Evolutionary conservation across 2,888 invertebrate species (phyloP), one percentile per base, ranked within the genome.

Genomic region (Meghimatium bilineatum): DNA sequence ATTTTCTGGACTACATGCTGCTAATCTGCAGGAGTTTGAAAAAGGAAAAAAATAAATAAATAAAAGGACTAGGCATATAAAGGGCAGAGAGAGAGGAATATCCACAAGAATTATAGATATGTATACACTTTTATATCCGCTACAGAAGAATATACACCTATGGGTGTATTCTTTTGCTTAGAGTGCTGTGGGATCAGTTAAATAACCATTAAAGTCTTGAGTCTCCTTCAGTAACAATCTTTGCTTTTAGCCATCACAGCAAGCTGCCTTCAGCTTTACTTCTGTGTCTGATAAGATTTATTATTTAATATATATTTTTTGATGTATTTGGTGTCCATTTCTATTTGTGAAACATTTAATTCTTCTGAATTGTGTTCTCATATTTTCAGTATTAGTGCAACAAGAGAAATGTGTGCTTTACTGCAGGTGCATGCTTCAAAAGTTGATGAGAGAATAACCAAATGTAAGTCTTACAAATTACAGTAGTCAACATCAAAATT

Each of bases 381-480:
- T 83, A 12, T 36, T 87, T 88, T 29, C 79, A 92, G 92, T 80
- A 89, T 92, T 49, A 85, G 88, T 81, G 88, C 90, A 32, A 91
- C 91, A 29, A 88, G 91, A 85, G 89, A 90, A 32, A 86, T 92
- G 85, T 91, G 91, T 83, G 89, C 88, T 75, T 86, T 90, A 32
- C 85, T 92, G 66, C 91, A 92, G 82, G 88, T 88, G 38, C 91
- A 91, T 84, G 87, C 90, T 49, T 83, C 89, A n/a, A 90, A 88
- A 72, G 86, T 91, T 74, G 91, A 91, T 79, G 88, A 88, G 72
- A 89, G 88, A 85, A 81, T 92, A 26, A 80, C 85, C 60, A 85
- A 88, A 74, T 92, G 92, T 91, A 88, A 89, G 88, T 44, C 23
- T 29, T 1, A 63, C 6, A 52, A 52, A 52, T 20, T 72, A 23